Conservation (phyloP, 2,113 vertebrate genomes). For the Corythoichthys haematopterus region DNA sequence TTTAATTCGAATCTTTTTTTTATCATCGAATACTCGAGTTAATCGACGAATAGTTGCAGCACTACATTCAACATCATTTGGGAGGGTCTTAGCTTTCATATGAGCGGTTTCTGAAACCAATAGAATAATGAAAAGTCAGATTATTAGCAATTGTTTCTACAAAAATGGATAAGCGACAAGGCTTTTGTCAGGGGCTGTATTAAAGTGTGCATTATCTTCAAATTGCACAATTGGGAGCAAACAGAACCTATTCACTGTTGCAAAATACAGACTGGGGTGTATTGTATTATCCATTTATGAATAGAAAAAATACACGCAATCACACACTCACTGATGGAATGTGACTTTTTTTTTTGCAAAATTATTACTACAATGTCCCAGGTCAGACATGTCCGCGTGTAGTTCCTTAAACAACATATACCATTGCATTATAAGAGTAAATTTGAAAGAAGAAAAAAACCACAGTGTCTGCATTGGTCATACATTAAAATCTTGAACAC, state of each 20-base stretch:
- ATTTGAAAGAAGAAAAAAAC: too few relatives aligned
- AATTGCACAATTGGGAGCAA: not conserved
- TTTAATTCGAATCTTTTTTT: too few relatives aligned
- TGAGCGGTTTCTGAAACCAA: too few relatives aligned
- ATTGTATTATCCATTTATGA: too few relatives aligned
- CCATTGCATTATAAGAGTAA: not conserved
- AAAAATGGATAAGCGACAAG: too few relatives aligned
- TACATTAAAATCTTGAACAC: conserved; percentile 30
- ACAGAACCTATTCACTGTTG: not conserved
- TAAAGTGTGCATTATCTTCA: not conserved
- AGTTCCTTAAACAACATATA: not conserved
- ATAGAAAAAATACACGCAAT: not conserved
- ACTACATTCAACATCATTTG: too few relatives aligned
- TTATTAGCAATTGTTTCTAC: too few relatives aligned
- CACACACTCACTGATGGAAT: not conserved
- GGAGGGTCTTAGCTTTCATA: too few relatives aligned
- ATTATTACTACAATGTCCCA: conserved; percentile 1
- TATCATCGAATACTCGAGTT: too few relatives aligned
- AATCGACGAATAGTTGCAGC: too few relatives aligned
- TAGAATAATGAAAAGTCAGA: too few relatives aligned
- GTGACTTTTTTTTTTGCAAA: conserved; percentile 2
- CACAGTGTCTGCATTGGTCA: not conserved
- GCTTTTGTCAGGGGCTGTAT: too few relatives aligned
- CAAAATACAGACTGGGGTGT: not conserved
- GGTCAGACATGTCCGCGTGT: conserved; percentile 8